These are phyloP conservation scores for Conus ventricosus DNA, from an alignment of 1,140 invertebrate genomes.

Conservation along the genomic window DNA sequence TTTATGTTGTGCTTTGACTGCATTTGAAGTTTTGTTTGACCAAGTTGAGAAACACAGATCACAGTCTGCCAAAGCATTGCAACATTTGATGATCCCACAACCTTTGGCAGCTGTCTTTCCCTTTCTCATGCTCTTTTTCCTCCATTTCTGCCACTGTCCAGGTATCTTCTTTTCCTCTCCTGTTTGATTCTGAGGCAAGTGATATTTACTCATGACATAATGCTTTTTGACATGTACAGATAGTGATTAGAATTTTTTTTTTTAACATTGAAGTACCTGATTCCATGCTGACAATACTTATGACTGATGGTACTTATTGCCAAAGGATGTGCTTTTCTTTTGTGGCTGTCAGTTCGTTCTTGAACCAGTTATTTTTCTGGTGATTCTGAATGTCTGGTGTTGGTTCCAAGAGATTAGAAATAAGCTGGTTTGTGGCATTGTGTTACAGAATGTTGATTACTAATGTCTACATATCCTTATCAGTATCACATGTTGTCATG, in stretches of 20 bases:
- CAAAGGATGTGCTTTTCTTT: background rate
- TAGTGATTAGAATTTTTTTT: background rate
- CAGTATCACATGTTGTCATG: constrained; percentile 10
- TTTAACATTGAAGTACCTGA: background rate
- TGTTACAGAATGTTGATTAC: background rate
- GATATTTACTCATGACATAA: constrained; percentile 8
- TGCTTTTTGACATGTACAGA: background rate
- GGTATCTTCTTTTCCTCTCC: background rate
- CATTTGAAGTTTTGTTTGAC: background rate
- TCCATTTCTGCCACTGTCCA: background rate
- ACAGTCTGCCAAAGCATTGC: constrained; percentile 2
- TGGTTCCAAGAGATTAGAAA: background rate
- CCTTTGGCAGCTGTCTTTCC: background rate
- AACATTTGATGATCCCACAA: constrained; percentile 3
- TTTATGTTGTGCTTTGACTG: background rate
- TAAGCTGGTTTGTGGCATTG: background rate
- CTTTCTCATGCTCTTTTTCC: background rate
- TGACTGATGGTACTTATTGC: background rate
- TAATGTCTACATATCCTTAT: constrained; percentile 1
- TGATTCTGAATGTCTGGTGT: background rate
- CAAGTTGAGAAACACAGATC: background rate
- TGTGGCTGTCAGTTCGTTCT: background rate
- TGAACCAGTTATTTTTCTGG: background rate
- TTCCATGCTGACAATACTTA: background rate
- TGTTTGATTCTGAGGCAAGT: background rate